A percentile compares a stretch with the other conserved stretches of the same genome.
Evolutionary conservation across 2,888 invertebrate species (phyloP).

Genomic region (Pyrrhosoma nymphula): DNA sequence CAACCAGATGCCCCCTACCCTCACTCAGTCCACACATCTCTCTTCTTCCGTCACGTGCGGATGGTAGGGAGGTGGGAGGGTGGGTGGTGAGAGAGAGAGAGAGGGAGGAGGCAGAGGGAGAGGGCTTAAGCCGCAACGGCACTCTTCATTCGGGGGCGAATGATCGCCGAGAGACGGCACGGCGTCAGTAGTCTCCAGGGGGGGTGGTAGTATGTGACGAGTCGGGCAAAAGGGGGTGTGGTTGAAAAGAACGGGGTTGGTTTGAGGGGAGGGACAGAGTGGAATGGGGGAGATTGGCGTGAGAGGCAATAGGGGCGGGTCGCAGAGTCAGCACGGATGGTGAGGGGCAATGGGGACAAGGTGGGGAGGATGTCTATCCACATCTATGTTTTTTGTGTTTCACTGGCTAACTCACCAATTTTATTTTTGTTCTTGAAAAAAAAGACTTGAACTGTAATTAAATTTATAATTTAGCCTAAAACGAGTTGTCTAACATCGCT

Average conservation of each 20-base stretch:
- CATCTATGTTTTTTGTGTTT: too few relatives aligned
- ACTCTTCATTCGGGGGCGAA: constrained; percentile 48
- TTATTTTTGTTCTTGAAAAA: too few relatives aligned
- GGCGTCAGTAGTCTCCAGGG: not conserved
- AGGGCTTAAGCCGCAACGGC: constrained; percentile 42
- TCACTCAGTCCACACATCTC: not conserved
- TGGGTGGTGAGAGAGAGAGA: not conserved
- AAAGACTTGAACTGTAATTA: too few relatives aligned
- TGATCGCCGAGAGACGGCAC: constrained; percentile 13
- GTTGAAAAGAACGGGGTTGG: not conserved
- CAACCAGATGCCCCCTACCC: not conserved
- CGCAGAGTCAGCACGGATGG: constrained; percentile 21
- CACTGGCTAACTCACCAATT: too few relatives aligned
- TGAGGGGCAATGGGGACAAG: not conserved
- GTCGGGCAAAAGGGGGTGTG: not conserved
- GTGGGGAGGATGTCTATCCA: not conserved
- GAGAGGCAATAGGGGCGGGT: not conserved
- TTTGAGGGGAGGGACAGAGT: not conserved
- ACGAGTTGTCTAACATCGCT: too few relatives aligned
- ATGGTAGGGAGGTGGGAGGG: not conserved
- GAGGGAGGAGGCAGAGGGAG: too few relatives aligned
- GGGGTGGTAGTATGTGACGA: not conserved
- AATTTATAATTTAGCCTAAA: too few relatives aligned
- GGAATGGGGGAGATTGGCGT: too few relatives aligned
- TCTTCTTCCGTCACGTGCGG: constrained; percentile 3